Conservation (phyloP, 2,888 invertebrate species). For the Athripsodes cinereus region DNA sequence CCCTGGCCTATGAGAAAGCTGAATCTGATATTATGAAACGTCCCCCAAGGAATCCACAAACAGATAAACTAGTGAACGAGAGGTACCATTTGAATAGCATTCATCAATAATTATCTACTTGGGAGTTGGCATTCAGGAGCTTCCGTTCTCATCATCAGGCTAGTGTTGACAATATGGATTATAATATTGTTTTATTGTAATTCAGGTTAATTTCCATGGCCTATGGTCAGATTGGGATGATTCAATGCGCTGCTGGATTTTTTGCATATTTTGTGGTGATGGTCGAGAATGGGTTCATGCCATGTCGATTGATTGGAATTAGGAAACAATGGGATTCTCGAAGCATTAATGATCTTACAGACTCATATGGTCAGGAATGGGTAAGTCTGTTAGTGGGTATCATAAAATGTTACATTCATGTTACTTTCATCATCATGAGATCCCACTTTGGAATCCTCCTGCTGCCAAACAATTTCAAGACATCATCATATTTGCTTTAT, state of each 20-base stretch:
- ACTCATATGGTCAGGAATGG: neutral
- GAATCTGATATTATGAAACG: conserved; percentile 87
- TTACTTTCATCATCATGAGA: neutral
- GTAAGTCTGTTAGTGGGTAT: neutral
- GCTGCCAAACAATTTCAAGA: no score
- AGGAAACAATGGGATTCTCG: neutral
- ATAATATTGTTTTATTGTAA: neutral
- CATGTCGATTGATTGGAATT: neutral
- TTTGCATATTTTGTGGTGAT: neutral
- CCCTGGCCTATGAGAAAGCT: conserved; percentile 80
- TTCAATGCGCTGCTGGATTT: neutral
- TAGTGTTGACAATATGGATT: no score
- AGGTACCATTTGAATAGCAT: no score
- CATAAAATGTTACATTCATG: no score
- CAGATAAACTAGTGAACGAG: conserved; percentile 80
- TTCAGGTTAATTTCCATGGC: neutral
- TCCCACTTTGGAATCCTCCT: no score
- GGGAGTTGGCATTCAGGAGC: no score
- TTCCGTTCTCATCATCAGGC: no score
- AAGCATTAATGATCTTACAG: neutral
- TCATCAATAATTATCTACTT: no score
- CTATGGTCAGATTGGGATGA: neutral
- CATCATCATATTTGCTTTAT: no score
- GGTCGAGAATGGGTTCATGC: neutral
- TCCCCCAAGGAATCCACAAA: conserved; percentile 74